These are phyloP conservation scores for Mimumesa dahlbomi DNA, from an alignment of 2,888 invertebrate genomes.

Conservation along the genomic window DNA sequence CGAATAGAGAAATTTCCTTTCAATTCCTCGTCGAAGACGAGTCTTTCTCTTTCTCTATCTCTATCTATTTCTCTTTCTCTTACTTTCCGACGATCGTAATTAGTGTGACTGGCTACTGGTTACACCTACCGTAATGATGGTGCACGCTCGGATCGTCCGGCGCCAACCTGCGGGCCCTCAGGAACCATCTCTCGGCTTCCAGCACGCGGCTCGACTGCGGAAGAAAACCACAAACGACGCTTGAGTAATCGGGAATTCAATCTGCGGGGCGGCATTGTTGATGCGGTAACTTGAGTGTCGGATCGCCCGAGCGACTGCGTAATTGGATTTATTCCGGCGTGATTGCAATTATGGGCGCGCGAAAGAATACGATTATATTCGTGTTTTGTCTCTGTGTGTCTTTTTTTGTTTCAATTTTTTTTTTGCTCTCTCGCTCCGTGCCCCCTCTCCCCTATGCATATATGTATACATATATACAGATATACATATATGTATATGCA, in stretches of 20 bases:
- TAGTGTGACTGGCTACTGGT: conserved; percentile 16
- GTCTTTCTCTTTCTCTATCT: not conserved
- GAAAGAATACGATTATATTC: too few relatives aligned
- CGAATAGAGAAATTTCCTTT: not conserved
- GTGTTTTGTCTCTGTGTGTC: too few relatives aligned
- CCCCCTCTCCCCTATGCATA: too few relatives aligned
- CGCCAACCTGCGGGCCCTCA: conserved; percentile 90
- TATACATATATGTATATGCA: too few relatives aligned
- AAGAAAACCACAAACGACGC: conserved; percentile 49
- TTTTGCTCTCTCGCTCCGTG: too few relatives aligned
- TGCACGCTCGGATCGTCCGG: conserved; percentile 92
- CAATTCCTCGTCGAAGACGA: conserved; percentile 15
- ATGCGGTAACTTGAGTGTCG: not conserved
- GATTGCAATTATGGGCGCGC: not conserved
- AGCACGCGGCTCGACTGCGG: conserved; percentile 87
- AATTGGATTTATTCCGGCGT: conserved; percentile 5
- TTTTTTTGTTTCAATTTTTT: too few relatives aligned
- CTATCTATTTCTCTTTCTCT: too few relatives aligned
- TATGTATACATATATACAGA: too few relatives aligned
- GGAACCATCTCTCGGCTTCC: conserved; percentile 95
- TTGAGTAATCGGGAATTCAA: conserved; percentile 35
- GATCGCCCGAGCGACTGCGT: conserved; percentile 7
- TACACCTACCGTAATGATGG: conserved; percentile 91
- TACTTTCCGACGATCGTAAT: too few relatives aligned
- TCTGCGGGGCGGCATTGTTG: conserved; percentile 5